A percentile compares a stretch with the other conserved stretches of the same genome.
phyloP scores from a whole-genome alignment of 1,140 invertebrate species.

The fruit fly (Drosophila melanogaster) region Release_6_plus_ISO1_MT NT_037436.4:5056001-5056500 shows the following conservation, averaged over 20 bases:
- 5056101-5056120: slow-evolving; percentile 41
- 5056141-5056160: slow-evolving; percentile 84
- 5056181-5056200: slow-evolving; percentile 26
- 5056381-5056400: slow-evolving; percentile 61
- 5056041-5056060: slow-evolving; percentile 76
- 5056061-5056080: slow-evolving; percentile 67
- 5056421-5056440: slow-evolving; percentile 51
- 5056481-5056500: slow-evolving; percentile 44
- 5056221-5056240: slow-evolving; percentile 56
- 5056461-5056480: slow-evolving; percentile 66
- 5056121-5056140: slow-evolving; percentile 73
- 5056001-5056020: slow-evolving; percentile 17
- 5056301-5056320: slow-evolving; percentile 80
- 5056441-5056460: slow-evolving; percentile 77
- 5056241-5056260: slow-evolving; percentile 58
- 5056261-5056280: slow-evolving; percentile 62
- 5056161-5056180: slow-evolving; percentile 84
- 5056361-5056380: slow-evolving; percentile 75
- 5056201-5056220: slow-evolving; percentile 26
- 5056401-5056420: slow-evolving; percentile 57
- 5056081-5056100: slow-evolving; percentile 3
- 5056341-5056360: slow-evolving; percentile 70
- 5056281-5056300: slow-evolving; percentile 79
- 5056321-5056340: slow-evolving; percentile 25
- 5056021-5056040: slow-evolving; percentile 53